A percentile compares a stretch with the other conserved stretches of the same genome.
phyloP scores from a whole-genome alignment of 2,113 vertebrate genomes.

The Suricata suricatta region DNA sequence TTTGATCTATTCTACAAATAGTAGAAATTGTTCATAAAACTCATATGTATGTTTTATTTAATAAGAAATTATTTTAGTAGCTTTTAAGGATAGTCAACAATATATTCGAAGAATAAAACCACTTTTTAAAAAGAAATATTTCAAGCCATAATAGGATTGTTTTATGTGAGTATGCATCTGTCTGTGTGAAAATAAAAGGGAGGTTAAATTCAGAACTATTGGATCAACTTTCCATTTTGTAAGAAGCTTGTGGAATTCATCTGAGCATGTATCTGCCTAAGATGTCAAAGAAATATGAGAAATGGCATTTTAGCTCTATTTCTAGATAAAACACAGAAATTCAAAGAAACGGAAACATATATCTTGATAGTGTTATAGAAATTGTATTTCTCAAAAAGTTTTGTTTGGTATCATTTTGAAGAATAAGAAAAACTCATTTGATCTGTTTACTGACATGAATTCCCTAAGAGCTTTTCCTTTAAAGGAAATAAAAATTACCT shows the following conservation, averaged over 20 bases:
- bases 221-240: conserved; percentile 12
- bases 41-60: conserved; percentile 11
- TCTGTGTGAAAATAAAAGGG: not conserved
- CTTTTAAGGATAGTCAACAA: not conserved
- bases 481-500: too few relatives aligned
- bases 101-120: not conserved
- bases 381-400: not conserved
- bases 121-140: not conserved
- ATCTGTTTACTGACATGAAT: not conserved
- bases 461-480: not conserved
- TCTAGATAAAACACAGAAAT: conserved; percentile 10
- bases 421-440: not conserved
- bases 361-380: not conserved
- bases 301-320: conserved; percentile 33
- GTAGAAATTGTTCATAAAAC: conserved; percentile 10
- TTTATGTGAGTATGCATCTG: not conserved
- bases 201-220: not conserved
- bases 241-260: not conserved
- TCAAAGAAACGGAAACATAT: not conserved
- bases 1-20: conserved; percentile 54
- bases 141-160: not conserved
- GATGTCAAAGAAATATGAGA: conserved; percentile 35
- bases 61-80: not conserved
- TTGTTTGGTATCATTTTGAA: not conserved
- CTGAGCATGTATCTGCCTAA: not conserved